Evolutionary conservation across 2,113 vertebrate species (phyloP).

Genomic region (Alouatta palliata): DNA sequence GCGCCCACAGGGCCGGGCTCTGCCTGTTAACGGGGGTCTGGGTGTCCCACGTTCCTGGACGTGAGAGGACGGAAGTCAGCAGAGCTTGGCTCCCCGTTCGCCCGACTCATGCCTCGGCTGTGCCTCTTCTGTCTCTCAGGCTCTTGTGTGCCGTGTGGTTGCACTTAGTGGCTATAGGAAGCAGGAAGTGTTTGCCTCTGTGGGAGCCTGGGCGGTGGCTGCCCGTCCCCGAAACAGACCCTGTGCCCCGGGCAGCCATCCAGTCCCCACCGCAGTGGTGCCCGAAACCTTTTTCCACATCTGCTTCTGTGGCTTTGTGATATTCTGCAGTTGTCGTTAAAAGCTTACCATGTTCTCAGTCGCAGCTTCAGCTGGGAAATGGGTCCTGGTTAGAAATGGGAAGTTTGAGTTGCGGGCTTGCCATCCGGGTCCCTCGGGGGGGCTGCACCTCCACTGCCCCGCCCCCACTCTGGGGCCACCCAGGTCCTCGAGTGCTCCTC

Average conservation of each 20-base stretch:
- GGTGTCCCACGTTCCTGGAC: not conserved
- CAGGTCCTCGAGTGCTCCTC: not conserved
- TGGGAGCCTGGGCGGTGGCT: not conserved
- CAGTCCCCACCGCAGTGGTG: not conserved
- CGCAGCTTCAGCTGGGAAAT: not conserved
- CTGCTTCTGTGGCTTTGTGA: not conserved
- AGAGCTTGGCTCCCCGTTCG: rapidly evolving
- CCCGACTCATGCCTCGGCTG: not conserved
- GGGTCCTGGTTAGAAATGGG: not conserved
- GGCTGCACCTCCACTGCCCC: not conserved
- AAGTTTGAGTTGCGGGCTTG: not conserved
- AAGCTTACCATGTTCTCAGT: too few relatives aligned
- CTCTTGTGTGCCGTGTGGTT: too few relatives aligned
- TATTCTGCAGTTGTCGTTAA: not conserved
- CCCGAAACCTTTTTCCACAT: not conserved
- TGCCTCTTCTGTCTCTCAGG: too few relatives aligned
- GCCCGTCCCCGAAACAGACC: too few relatives aligned
- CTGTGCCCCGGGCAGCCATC: rapidly evolving
- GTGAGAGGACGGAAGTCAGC: not conserved
- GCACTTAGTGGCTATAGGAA: not conserved
- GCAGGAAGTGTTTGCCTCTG: rapidly evolving
- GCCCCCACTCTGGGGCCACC: not conserved
- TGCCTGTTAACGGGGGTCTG: not conserved
- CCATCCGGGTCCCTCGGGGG: not conserved
- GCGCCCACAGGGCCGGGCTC: not conserved